Percentiles rank a stretch among this genome's conserved stretches.
These are phyloP conservation scores for Piliocolobus tephrosceles DNA, from an alignment of 2,113 vertebrate species.

Conservation along the genomic window DNA sequence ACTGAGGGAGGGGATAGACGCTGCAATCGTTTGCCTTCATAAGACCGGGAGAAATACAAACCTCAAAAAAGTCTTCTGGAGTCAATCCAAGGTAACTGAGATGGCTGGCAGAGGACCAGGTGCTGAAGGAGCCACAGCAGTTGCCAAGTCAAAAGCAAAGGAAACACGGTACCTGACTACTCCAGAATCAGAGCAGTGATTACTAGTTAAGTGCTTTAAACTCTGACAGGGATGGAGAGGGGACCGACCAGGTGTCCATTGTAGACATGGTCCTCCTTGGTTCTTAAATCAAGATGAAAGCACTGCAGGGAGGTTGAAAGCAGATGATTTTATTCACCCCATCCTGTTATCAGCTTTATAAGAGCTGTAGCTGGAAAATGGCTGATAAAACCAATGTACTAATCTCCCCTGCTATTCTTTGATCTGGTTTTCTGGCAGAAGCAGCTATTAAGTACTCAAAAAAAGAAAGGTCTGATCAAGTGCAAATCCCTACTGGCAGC, in stretches of 20 bases:
- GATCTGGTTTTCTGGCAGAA: slow-evolving; percentile 69
- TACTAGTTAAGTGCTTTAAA: slow-evolving; percentile 37
- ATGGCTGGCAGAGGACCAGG: slow-evolving; percentile 49
- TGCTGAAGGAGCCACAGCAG: not conserved
- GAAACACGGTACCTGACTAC: not conserved
- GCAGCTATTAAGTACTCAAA: slow-evolving; percentile 64
- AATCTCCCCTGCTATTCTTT: slow-evolving; percentile 69
- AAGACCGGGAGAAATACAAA: slow-evolving; percentile 34
- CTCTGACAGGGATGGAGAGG: not conserved
- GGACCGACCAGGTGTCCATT: slow-evolving; percentile 19
- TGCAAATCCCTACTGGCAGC: slow-evolving; percentile 26
- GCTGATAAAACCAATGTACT: slow-evolving; percentile 60
- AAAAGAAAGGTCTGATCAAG: slow-evolving; percentile 65
- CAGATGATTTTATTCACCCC: slow-evolving; percentile 53
- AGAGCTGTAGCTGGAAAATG: slow-evolving; percentile 51
- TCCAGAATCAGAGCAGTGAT: not conserved
- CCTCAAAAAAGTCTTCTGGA: not conserved
- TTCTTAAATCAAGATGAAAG: slow-evolving; percentile 60
- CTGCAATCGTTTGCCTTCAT: not conserved
- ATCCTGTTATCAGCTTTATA: slow-evolving; percentile 64
- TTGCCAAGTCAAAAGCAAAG: slow-evolving; percentile 48
- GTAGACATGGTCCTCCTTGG: slow-evolving; percentile 4
- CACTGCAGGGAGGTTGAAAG: slow-evolving; percentile 51
- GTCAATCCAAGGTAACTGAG: slow-evolving; percentile 25
- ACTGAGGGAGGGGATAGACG: not conserved